Conservation (phyloP, 2,888 invertebrate species). For the Zygothrica quintamaculata region DNA sequence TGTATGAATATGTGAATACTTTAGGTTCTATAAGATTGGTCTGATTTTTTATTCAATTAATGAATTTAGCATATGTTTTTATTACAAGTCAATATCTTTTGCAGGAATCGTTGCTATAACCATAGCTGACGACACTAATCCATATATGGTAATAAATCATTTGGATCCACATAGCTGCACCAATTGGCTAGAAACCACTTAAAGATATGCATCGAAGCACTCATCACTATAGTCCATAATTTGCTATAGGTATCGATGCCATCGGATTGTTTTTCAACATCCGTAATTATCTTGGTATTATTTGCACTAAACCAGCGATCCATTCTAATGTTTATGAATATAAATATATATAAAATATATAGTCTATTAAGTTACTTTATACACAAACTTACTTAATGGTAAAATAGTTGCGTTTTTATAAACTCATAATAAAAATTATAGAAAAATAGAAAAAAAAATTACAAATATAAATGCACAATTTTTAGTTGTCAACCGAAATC, state of each 20-base stretch:
- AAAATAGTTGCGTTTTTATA: not conserved
- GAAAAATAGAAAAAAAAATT: too few relatives aligned
- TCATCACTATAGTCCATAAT: not conserved
- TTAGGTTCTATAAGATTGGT: too few relatives aligned
- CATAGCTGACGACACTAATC: too few relatives aligned
- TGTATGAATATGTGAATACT: too few relatives aligned
- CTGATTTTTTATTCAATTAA: too few relatives aligned
- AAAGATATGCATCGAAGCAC: slow-evolving; percentile 3
- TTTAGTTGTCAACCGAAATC: too few relatives aligned
- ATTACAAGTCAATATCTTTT: too few relatives aligned
- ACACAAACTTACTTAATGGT: not conserved
- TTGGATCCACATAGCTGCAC: slow-evolving; percentile 37
- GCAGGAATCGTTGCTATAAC: too few relatives aligned
- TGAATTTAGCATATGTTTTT: too few relatives aligned
- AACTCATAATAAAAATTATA: not conserved
- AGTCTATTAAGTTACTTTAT: too few relatives aligned
- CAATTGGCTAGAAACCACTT: slow-evolving; percentile 29
- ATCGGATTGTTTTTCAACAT: not conserved
- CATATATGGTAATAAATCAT: slow-evolving; percentile 20
- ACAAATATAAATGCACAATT: not conserved
- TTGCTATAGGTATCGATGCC: not conserved
- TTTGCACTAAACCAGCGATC: slow-evolving; percentile 4
- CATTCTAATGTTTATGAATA: slow-evolving; percentile 16
- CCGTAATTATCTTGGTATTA: not conserved
- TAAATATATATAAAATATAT: too few relatives aligned